Base-by-base conservation (phyloP, 2,888 invertebrate genomes). In the Salticus scenicus region DNA sequence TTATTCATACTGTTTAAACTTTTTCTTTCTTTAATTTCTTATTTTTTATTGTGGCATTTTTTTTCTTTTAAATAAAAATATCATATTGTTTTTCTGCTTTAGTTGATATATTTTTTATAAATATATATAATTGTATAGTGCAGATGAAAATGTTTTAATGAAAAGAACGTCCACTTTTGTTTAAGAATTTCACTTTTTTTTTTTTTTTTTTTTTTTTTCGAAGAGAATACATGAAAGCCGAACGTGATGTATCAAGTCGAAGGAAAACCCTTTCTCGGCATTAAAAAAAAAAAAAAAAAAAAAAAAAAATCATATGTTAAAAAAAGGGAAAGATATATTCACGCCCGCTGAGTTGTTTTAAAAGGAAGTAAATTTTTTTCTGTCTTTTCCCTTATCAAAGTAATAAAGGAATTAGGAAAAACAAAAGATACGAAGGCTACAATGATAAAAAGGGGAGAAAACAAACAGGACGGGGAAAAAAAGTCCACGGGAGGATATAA, bases 391-490 rank as follows among this genome's bases (percentile, higher is more conserved):
- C 83, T 84, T 84, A 84, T 84, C 83, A 78, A 82, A 84, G 83
- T 84, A 77, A 84, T 84, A 84, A 84, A 84, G 83, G 83, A 84
- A 84, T 84, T 84, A 84, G 77, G 83, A 84, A 84, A 84, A 84
- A 84, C 83, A 84, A 84, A 74, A 73, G 83, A 66, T 41, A 41
- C 74, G 57, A 57, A 64, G 82, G 75, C 57, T 70, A 84, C 77
- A 84, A 84, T 84, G 83, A 77, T 77, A 84, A 84, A 84, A 84
- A 84, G 69, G 71, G 77, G 72, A 73, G 77, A 84, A 84, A 84
- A 77, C 77, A 84, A 84, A 84, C 83, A 84, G 73, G 66, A 63
- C 30, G 51, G 28, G 57, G 42, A 66, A 73, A 24, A 33, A 63
- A 4, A 31, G 10, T 37, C 31, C 37, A 31, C 10, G 30, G 37